Conservation (phyloP, 2,113 vertebrate genomes). For the Aptenodytes forsteri region DNA sequence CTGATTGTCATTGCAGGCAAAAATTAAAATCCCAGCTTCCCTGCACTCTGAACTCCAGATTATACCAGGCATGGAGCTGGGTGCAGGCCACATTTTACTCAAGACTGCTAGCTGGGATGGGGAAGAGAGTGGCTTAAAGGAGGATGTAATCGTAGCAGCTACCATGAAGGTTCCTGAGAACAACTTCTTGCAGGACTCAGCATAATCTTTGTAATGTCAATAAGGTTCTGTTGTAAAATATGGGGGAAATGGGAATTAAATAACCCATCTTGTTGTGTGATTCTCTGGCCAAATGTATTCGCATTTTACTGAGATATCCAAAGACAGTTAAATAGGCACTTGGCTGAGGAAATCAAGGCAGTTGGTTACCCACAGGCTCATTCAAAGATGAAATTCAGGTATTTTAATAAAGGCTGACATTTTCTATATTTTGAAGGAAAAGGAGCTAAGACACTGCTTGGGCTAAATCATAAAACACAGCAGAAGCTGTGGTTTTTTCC, state of each 20-base stretch:
- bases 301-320: neutral
- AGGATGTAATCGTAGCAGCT: neutral
- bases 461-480: neutral
- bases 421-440: neutral
- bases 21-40: neutral
- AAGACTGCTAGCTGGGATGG: neutral
- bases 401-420: neutral
- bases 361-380: neutral
- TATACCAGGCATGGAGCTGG: neutral
- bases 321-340: neutral
- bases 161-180: neutral
- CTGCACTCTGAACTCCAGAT: neutral
- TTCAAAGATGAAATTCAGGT: neutral
- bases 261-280: neutral
- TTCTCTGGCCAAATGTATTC: neutral
- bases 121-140: neutral
- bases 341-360: neutral
- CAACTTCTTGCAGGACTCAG: neutral
- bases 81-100: neutral
- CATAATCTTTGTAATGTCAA: neutral
- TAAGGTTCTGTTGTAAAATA: neutral
- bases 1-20: neutral
- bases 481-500: neutral
- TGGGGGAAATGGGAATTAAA: neutral
- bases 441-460: neutral